Evolutionary conservation across 2,113 vertebrate species (phyloP), one percentile per base, ranked within the genome.

Genomic region (Leptobrachium leishanense): DNA sequence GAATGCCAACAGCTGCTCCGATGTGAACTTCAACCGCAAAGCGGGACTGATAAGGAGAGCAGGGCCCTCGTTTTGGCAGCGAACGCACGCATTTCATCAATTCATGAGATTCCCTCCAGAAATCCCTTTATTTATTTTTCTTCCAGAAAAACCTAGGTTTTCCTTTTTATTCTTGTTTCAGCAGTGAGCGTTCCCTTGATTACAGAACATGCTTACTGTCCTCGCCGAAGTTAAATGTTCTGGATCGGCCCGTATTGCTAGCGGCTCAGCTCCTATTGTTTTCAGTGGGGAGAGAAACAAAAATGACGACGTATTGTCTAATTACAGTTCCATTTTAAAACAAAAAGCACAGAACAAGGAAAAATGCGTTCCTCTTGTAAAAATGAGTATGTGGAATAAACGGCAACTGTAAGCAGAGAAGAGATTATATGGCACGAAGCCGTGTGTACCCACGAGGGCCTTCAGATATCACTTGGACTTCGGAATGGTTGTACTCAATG

Each of bases 171-270:
- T 6, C 1, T 20, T 9, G 2, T 31, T 69, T 10, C 12, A 43
- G n/a, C 68, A 69, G n/a, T 46, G 46, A 69, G 20, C 20, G 68
- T 72, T 72, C 43, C 63, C 44, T 50, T 63, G 41, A 71, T 70
- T 71, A 63, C 31, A 43, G 42, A 71, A 71, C 76, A 65, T 71
- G 59, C 68, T 72, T 72, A 53, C 68, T 73, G 12, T 57, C 43
- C 77, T 43, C 69, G 66, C 72, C 72, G 41, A 66, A 53, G 70
- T 72, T 55, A 66, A 72, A 79, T 79, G 77, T 67, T 66, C 59
- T 43, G 69, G 70, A 79, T 72, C 44, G 50, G 70, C 57, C 69
- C 46, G 66, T 73, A 66, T 73, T 79, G 70, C 66, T 44, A 53
- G 54, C 9, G 70, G 8, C 39, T 66, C 62, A 73, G 46, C 46